Evolutionary conservation across 2,113 vertebrate species (phyloP).

Genomic region (Pandion haliaetus): DNA sequence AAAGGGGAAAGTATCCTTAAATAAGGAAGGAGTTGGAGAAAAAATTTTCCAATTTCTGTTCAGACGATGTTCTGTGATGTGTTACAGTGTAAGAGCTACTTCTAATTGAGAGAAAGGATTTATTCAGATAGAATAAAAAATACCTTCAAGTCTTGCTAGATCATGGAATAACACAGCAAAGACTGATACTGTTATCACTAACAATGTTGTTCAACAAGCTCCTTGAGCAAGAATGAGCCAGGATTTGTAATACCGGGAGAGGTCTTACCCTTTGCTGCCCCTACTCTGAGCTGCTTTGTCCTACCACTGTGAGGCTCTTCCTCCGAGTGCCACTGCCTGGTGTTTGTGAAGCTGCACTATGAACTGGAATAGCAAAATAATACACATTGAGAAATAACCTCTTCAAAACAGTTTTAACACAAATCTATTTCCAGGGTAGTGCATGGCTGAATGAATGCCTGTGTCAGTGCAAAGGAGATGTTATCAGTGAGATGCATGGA

Average conservation of each 20-base stretch:
- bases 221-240: not conserved
- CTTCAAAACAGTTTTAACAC: not conserved
- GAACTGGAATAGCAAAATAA: not conserved
- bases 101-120: not conserved
- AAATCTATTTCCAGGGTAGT: not conserved
- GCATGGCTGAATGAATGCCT: not conserved
- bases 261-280: not conserved
- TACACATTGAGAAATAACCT: constrained; percentile 7
- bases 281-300: not conserved
- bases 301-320: not conserved
- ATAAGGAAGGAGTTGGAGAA: not conserved
- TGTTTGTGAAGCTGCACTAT: not conserved
- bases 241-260: not conserved
- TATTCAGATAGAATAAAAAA: not conserved
- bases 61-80: not conserved
- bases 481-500: not conserved
- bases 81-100: not conserved
- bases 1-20: not conserved
- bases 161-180: not conserved
- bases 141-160: not conserved
- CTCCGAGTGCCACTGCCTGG: not conserved
- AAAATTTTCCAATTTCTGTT: not conserved
- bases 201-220: not conserved
- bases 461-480: not conserved
- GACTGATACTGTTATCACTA: not conserved